These are phyloP conservation scores for Microctonus brassicae DNA, from an alignment of 2,888 invertebrate genomes.

Conservation along the genomic window DNA sequence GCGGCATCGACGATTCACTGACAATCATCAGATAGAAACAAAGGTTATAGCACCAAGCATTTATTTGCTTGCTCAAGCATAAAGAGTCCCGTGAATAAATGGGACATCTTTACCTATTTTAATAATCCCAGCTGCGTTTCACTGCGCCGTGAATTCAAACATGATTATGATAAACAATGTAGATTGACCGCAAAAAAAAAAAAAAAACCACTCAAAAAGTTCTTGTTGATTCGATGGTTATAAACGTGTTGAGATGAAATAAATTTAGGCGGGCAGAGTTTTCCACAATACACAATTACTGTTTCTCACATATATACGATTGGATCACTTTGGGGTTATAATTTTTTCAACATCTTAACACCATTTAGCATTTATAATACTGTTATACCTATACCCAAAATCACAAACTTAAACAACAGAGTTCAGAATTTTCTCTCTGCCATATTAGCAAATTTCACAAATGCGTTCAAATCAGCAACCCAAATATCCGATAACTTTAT, in stretches of 20 bases:
- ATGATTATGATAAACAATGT: conserved; percentile 62
- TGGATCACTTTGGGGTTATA: conserved; percentile 23
- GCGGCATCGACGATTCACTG: conserved; percentile 15
- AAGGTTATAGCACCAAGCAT: conserved; percentile 56
- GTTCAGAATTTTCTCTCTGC: conserved; percentile 59
- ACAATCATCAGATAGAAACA: conserved; percentile 38
- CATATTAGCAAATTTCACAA: conserved; percentile 64
- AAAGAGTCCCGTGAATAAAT: conserved; percentile 12
- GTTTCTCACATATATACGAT: conserved; percentile 30
- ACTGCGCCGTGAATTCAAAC: conserved; percentile 54
- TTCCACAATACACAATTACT: conserved; percentile 26
- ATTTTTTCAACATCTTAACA: conserved; percentile 50
- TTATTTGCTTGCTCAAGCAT: conserved; percentile 21
- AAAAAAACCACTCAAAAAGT: conserved; percentile 41
- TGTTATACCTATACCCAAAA: conserved; percentile 37
- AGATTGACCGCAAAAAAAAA: conserved; percentile 38
- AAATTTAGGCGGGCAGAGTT: conserved; percentile 34
- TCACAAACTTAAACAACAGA: conserved; percentile 62
- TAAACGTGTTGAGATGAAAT: conserved; percentile 29
- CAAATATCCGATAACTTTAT: conserved; percentile 37
- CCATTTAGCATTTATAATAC: conserved; percentile 43
- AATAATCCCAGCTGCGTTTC: conserved; percentile 55
- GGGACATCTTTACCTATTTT: conserved; percentile 56
- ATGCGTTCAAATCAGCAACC: conserved; percentile 58
- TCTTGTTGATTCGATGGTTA: conserved; percentile 34